Percentiles rank a stretch among this genome's conserved stretches.
Evolutionary conservation across 1,140 invertebrate genomes (phyloP).

Genomic region (Reticulitermes speratus): DNA sequence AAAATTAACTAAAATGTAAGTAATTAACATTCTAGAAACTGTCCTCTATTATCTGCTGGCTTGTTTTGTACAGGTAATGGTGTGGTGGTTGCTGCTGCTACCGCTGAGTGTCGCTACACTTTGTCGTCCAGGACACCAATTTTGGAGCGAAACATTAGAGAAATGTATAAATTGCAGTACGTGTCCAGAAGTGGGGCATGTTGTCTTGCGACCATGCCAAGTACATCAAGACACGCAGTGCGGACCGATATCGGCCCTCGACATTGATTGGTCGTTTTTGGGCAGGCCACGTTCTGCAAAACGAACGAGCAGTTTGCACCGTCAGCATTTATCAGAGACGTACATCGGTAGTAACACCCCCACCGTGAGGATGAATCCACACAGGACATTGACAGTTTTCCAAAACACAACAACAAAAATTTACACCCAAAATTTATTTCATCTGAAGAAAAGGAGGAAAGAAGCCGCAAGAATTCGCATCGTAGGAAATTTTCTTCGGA

Average conservation of each 20-base stretch:
- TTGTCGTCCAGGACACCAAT: slow-evolving; percentile 54
- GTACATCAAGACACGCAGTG: slow-evolving; percentile 63
- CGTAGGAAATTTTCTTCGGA: not conserved
- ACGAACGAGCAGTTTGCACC: not conserved
- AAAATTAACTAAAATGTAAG: too few relatives aligned
- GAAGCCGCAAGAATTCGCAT: not conserved
- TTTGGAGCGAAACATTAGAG: slow-evolving; percentile 56
- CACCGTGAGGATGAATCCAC: too few relatives aligned
- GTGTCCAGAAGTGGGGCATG: slow-evolving; percentile 54
- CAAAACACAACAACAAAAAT: too few relatives aligned
- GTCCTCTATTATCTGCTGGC: too few relatives aligned
- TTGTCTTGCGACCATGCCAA: slow-evolving; percentile 63
- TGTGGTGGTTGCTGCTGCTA: slow-evolving; percentile 40
- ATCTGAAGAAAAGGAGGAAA: not conserved
- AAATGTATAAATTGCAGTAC: slow-evolving; percentile 60
- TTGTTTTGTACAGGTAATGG: slow-evolving; percentile 37
- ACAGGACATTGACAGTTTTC: too few relatives aligned
- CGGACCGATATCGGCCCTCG: slow-evolving; percentile 57
- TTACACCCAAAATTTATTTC: too few relatives aligned
- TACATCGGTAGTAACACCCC: too few relatives aligned
- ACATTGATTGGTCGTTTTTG: slow-evolving; percentile 57
- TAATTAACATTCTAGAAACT: too few relatives aligned
- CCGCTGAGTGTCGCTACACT: slow-evolving; percentile 42
- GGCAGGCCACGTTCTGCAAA: not conserved
- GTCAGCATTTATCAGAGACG: too few relatives aligned